Percentiles rank a stretch among this genome's conserved stretches.
Conservation (phyloP, 2,888 invertebrate genomes). For the Ferrisia virgata region DNA sequence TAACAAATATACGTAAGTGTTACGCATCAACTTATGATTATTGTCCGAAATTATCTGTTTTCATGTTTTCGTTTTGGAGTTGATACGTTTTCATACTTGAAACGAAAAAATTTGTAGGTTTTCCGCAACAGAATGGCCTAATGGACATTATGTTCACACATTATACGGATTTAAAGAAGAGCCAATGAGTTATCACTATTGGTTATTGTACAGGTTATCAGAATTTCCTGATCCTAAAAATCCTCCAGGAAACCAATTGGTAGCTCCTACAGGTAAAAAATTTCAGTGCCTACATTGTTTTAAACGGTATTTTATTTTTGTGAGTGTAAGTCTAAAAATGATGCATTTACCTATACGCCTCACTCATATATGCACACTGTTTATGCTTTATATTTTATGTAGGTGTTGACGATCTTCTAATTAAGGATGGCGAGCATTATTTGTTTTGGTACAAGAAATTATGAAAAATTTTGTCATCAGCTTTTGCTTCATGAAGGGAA, state of each 20-base stretch:
- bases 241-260: constrained; percentile 81
- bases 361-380: too few relatives aligned
- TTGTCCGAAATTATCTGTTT: not conserved
- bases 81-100: not conserved
- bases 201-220: constrained; percentile 79
- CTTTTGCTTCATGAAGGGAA: constrained; percentile 2
- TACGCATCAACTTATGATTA: too few relatives aligned
- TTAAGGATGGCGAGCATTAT: constrained; percentile 84
- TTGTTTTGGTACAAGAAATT: constrained; percentile 91
- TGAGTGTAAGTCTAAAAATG: too few relatives aligned
- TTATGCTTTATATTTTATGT: constrained; percentile 47
- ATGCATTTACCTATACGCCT: too few relatives aligned
- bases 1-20: constrained; percentile 51
- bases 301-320: too few relatives aligned
- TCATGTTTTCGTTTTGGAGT: not conserved
- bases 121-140: constrained; percentile 84
- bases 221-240: constrained; percentile 74
- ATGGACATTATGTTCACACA: constrained; percentile 87
- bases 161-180: constrained; percentile 75
- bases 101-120: constrained; percentile 58
- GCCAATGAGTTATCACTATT: constrained; percentile 81
- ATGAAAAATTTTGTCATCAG: constrained; percentile 53
- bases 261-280: constrained; percentile 74
- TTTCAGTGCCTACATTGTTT: too few relatives aligned
- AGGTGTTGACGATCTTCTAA: constrained; percentile 83